A percentile compares a stretch with the other conserved stretches of the same genome.
phyloP scores from a whole-genome alignment of 2,797 vertebrate genomes.

The Threskiornis aethiopicus region DNA sequence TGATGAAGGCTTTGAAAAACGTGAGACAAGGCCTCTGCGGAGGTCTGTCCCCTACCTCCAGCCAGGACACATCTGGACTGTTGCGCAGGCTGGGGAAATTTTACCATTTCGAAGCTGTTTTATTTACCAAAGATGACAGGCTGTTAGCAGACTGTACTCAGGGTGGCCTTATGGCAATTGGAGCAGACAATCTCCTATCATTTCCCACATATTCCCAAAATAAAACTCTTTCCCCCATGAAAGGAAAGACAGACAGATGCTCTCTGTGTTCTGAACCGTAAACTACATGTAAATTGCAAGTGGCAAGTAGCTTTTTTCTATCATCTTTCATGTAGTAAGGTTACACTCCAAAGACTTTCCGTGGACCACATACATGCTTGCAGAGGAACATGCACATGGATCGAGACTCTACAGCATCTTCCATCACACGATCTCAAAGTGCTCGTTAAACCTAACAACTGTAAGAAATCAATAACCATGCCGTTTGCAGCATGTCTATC shows the following conservation, averaged over 20 bases:
- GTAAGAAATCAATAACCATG: background rate
- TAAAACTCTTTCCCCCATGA: background rate
- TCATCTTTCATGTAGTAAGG: background rate
- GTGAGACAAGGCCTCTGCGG: background rate
- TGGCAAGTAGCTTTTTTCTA: background rate
- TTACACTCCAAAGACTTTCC: background rate
- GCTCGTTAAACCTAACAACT: background rate
- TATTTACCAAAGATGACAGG: background rate
- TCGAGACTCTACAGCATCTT: background rate
- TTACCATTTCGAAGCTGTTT: background rate
- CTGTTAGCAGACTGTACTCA: background rate
- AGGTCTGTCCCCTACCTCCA: background rate
- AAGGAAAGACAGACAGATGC: background rate
- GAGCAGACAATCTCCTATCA: background rate
- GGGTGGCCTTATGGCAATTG: background rate
- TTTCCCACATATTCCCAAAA: background rate
- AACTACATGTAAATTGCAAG: background rate
- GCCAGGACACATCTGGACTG: background rate
- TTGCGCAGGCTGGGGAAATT: background rate
- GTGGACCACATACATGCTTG: fast-evolving
- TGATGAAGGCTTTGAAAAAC: background rate
- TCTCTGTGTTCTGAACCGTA: background rate
- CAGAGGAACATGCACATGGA: background rate
- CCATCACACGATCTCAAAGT: background rate
- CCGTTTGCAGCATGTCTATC: background rate